Evolutionary conservation across 2,797 vertebrate genomes (phyloP), one percentile per base, ranked within the genome.

Genomic region (Moxostoma hubbsi): DNA sequence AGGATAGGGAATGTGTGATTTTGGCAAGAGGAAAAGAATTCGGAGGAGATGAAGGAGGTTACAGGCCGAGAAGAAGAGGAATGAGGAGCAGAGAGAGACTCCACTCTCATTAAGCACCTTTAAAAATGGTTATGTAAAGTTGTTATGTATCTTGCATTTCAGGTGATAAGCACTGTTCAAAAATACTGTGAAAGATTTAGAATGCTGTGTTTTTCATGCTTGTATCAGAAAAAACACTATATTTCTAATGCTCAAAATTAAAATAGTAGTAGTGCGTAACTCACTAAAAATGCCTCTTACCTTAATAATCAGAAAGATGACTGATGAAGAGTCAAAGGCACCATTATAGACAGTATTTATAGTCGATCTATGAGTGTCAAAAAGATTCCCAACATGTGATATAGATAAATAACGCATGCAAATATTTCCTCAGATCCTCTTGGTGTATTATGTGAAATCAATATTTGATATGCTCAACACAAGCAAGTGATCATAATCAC

Each of bases 261-360:
- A 36, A 36, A 36, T 36, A 36, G 36, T 24, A 18, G 16, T 24
- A 59, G 10, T 16, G 8, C 11, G 9, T 51, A 51, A 4, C 9
- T 36, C 16, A 9, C 7, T 36, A 53, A 8, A 62, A 16, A 1
- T 10, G 4, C 5, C 36, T 55, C 36, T 89, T 88, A 97, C 97
- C 94, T 98, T 98, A 59, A 97, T 67, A 54, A 98, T 81, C 55
- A 98, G 90, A 85, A 98, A 96, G 69, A 97, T 73, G 0, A 86
- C 89, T 0, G 96, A 92, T 0, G 97, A 98, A 9, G 96, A 98
- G 82, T 97, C 96, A 0, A 96, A 98, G 8, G 96, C 96, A 1
- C 96, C 96, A 0, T 94, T 97, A 90, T 95, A 97, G 71, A 97
- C 88, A 5, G 96, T 97, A 89, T 98, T 97, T 86, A 98, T 88